Conservation (phyloP, 2,113 vertebrate species). For the Ploceus nigricollis region DNA sequence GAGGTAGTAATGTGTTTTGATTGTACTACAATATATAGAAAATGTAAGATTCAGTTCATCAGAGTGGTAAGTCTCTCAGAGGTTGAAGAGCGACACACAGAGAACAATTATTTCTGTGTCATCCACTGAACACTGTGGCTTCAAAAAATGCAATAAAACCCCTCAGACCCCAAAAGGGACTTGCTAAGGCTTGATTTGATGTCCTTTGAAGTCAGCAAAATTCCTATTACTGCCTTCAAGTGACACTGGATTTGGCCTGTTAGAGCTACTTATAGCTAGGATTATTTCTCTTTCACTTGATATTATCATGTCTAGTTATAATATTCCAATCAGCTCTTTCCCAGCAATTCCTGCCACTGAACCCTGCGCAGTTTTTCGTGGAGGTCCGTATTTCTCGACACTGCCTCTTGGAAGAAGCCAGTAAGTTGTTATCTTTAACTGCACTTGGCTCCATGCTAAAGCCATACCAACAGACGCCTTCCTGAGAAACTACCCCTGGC, state of each 20-base stretch:
- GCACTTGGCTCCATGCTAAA: slow-evolving; percentile 63
- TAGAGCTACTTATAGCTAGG: slow-evolving; percentile 55
- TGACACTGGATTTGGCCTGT: slow-evolving; percentile 38
- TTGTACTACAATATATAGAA: slow-evolving; percentile 88
- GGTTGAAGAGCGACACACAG: slow-evolving; percentile 62
- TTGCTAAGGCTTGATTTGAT: slow-evolving; percentile 19
- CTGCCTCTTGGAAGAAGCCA: slow-evolving; percentile 61
- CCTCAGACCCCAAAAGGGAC: background rate
- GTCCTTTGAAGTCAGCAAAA: slow-evolving; percentile 13
- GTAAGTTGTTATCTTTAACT: slow-evolving; percentile 50
- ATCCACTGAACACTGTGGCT: slow-evolving; percentile 68
- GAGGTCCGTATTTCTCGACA: slow-evolving; percentile 29
- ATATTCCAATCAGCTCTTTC: slow-evolving; percentile 51
- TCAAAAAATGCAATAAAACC: slow-evolving; percentile 12
- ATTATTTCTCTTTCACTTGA: slow-evolving; percentile 48
- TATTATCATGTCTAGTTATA: background rate
- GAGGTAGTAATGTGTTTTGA: slow-evolving; percentile 96
- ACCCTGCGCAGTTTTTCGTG: background rate
- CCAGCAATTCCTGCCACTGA: slow-evolving; percentile 26
- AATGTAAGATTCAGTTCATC: slow-evolving; percentile 79
- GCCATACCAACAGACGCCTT: slow-evolving; percentile 69
- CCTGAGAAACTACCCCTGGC: slow-evolving; percentile 86
- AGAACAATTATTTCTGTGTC: slow-evolving; percentile 51
- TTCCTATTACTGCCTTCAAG: slow-evolving; percentile 1
- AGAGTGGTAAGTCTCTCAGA: slow-evolving; percentile 76